Conservation (phyloP, 2,888 invertebrate species). For the Drosophila anomalipes region DNA sequence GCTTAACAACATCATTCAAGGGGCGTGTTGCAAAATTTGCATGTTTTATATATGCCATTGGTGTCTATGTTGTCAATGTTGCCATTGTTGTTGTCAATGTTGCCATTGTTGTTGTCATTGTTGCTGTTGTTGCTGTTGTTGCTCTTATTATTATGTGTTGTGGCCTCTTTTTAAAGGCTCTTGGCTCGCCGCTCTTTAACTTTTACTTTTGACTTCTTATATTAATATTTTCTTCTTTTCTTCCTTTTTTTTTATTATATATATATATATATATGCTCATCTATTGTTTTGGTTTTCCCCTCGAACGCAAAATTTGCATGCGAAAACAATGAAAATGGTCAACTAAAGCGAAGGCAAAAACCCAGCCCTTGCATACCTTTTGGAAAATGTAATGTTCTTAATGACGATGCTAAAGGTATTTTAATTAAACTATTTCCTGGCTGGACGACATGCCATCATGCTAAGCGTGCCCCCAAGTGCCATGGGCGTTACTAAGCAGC, state of each 20-base stretch:
- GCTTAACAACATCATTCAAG: constrained; percentile 68
- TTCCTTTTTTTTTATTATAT: constrained; percentile 11
- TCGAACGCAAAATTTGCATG: constrained; percentile 66
- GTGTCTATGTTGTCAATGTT: constrained; percentile 19
- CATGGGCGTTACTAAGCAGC: constrained; percentile 69
- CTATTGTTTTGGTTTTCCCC: constrained; percentile 58
- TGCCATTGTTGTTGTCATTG: neutral
- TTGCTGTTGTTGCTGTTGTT: constrained; percentile 22
- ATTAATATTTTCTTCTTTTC: constrained; percentile 5
- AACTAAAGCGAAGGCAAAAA: constrained; percentile 45
- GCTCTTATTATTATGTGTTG: constrained; percentile 27
- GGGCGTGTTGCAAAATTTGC: constrained; percentile 74
- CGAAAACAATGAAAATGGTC: constrained; percentile 77
- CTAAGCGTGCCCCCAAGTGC: constrained; percentile 1
- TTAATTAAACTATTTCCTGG: constrained; percentile 81
- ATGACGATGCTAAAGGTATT: constrained; percentile 79
- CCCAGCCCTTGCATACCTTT: constrained; percentile 42
- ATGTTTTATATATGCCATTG: constrained; percentile 67
- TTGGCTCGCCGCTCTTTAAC: constrained; percentile 47
- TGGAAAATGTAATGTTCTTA: constrained; percentile 71
- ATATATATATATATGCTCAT: constrained; percentile 15
- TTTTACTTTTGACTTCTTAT: constrained; percentile 29
- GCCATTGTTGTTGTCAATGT: constrained; percentile 21
- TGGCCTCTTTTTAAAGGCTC: constrained; percentile 55
- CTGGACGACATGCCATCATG: constrained; percentile 46